These are phyloP conservation scores for Rhinopomastus cyanomelas DNA, from an alignment of 2,113 vertebrate genomes.

Conservation along the genomic window DNA sequence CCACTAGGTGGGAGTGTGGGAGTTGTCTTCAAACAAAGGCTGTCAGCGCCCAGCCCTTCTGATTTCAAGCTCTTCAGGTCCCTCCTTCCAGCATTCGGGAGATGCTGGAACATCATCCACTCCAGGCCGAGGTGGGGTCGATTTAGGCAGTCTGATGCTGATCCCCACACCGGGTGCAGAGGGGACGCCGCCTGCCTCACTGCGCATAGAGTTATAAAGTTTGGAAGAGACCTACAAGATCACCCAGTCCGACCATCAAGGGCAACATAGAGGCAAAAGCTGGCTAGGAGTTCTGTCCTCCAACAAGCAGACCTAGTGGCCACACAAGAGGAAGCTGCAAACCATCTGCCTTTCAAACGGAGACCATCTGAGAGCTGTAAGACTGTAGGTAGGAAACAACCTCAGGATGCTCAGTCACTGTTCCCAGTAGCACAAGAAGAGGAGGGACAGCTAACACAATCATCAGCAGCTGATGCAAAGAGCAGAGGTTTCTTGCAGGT, in stretches of 20 bases:
- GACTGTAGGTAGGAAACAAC: neutral
- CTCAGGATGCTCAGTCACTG: neutral
- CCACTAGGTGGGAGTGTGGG: constrained; percentile 61
- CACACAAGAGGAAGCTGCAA: neutral
- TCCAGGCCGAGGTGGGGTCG: rapidly evolving
- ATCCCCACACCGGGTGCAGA: rapidly evolving
- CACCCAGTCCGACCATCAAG: no score
- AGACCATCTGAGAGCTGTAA: neutral
- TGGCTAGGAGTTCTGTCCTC: neutral
- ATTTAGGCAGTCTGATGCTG: neutral
- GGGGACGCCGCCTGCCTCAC: neutral
- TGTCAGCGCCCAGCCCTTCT: neutral
- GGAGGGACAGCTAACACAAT: neutral
- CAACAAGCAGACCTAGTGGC: neutral
- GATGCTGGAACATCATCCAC: neutral
- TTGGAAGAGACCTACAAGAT: no score
- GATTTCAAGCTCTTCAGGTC: neutral
- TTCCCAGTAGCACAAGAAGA: neutral
- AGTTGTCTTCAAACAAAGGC: neutral
- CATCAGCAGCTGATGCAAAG: neutral
- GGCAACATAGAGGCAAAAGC: neutral
- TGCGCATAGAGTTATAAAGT: neutral
- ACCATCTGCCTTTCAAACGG: neutral
- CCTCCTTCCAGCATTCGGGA: neutral
- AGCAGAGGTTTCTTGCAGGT: neutral